Evolutionary conservation across 2,113 vertebrate species (phyloP).

Genomic region (Grallaria varia): DNA sequence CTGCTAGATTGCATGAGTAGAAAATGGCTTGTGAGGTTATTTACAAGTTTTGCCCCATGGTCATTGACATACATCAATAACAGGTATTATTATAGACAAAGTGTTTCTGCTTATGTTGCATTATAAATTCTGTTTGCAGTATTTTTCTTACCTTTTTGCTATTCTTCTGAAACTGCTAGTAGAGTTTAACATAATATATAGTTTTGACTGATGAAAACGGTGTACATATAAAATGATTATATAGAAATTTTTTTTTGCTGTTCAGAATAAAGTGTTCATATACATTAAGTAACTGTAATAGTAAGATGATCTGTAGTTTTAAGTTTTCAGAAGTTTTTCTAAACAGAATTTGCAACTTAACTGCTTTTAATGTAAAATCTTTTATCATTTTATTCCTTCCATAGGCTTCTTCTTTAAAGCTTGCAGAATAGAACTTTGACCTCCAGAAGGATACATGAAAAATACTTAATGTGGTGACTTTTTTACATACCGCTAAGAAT

Average conservation of each 20-base stretch:
- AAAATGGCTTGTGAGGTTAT: constrained; percentile 83
- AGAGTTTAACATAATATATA: constrained; percentile 45
- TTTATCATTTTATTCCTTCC: background rate
- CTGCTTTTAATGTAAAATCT: background rate
- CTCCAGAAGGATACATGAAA: background rate
- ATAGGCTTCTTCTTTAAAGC: background rate
- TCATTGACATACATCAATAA: constrained; percentile 79
- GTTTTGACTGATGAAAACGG: constrained; percentile 46
- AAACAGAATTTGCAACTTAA: background rate
- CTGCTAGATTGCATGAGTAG: constrained; percentile 71
- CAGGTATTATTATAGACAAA: constrained; percentile 78
- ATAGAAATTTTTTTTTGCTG: background rate
- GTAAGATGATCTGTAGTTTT: background rate
- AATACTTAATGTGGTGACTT: background rate
- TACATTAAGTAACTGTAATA: background rate
- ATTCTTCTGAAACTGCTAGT: constrained; percentile 40
- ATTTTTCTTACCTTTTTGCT: constrained; percentile 65
- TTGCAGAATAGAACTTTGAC: background rate
- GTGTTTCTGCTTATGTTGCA: constrained; percentile 75
- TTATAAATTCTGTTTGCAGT: constrained; percentile 74
- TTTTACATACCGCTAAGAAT: background rate
- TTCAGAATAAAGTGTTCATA: background rate
- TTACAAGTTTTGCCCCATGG: constrained; percentile 82
- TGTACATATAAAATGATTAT: constrained; percentile 4
- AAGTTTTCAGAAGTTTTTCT: background rate